phyloP scores from a whole-genome alignment of 2,113 vertebrate species.

The Mirounga angustirostris region DNA sequence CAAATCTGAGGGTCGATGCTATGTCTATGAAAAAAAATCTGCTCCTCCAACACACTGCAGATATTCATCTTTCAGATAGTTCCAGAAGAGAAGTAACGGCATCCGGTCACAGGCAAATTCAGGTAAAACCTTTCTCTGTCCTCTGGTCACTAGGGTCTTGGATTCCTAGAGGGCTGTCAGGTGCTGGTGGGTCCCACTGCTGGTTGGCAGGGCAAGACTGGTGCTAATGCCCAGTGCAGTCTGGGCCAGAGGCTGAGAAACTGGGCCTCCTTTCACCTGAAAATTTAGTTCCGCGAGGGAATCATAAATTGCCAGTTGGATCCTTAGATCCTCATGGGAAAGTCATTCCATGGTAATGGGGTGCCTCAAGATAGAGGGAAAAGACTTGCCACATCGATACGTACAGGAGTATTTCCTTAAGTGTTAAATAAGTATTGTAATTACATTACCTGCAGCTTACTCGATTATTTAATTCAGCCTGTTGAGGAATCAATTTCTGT shows the following conservation, averaged over 20 bases:
- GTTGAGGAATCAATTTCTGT: conserved; percentile 73
- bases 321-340: neutral
- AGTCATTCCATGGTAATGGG: neutral
- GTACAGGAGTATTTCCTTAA: neutral
- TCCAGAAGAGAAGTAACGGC: neutral
- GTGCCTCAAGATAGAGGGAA: neutral
- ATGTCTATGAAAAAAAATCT: neutral
- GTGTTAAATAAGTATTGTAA: conserved; percentile 71
- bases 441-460: conserved; percentile 69
- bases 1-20: neutral
- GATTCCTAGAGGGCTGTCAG: neutral
- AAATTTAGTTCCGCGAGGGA: neutral
- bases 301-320: fast-evolving
- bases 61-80: neutral
- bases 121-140: neutral
- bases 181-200: too few relatives aligned
- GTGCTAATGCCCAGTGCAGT: fast-evolving
- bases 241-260: neutral
- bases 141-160: neutral
- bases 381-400: neutral
- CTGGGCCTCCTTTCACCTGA: fast-evolving
- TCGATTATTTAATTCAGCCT: conserved; percentile 74
- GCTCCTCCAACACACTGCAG: neutral
- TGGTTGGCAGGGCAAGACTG: neutral
- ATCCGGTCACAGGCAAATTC: neutral